Conservation (phyloP, 2,797 vertebrate species). For the Halcyon leucocephala region DNA sequence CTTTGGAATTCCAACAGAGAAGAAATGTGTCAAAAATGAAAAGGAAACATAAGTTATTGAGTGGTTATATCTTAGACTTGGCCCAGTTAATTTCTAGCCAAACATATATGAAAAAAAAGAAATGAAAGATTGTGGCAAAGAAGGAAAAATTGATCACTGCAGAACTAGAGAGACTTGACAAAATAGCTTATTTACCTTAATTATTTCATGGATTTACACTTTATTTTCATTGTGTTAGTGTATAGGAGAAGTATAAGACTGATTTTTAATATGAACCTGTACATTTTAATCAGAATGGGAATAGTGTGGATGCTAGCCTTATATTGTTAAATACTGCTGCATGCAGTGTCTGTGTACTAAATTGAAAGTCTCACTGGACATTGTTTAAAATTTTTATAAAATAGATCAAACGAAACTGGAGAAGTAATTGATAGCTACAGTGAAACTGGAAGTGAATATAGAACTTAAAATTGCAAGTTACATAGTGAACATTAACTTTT, state of each 20-base stretch:
- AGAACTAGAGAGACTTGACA: conserved; percentile 33
- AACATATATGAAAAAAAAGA: background rate
- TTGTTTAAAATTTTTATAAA: conserved; percentile 53
- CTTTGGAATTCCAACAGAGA: conserved; percentile 77
- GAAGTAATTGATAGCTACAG: conserved; percentile 7
- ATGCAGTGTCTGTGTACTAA: conserved; percentile 17
- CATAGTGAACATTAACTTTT: background rate
- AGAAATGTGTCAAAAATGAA: conserved; percentile 68
- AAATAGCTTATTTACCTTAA: conserved; percentile 13
- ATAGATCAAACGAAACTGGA: background rate
- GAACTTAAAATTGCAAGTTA: background rate
- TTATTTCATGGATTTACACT: conserved; percentile 16
- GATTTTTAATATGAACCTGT: conserved; percentile 44
- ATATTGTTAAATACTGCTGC: background rate
- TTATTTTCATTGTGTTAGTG: conserved; percentile 23
- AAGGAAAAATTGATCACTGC: background rate
- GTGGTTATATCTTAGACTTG: conserved; percentile 47
- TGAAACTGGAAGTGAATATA: conserved; percentile 1
- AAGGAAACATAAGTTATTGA: conserved; percentile 64
- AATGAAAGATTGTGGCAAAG: background rate
- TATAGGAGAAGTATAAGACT: conserved; percentile 6
- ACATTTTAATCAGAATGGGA: conserved; percentile 48
- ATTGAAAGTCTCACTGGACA: conserved; percentile 20
- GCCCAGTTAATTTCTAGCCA: conserved; percentile 57
- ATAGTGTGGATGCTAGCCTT: background rate